phyloP scores from a whole-genome alignment of 2,888 invertebrate species.

The Dione juno region DNA sequence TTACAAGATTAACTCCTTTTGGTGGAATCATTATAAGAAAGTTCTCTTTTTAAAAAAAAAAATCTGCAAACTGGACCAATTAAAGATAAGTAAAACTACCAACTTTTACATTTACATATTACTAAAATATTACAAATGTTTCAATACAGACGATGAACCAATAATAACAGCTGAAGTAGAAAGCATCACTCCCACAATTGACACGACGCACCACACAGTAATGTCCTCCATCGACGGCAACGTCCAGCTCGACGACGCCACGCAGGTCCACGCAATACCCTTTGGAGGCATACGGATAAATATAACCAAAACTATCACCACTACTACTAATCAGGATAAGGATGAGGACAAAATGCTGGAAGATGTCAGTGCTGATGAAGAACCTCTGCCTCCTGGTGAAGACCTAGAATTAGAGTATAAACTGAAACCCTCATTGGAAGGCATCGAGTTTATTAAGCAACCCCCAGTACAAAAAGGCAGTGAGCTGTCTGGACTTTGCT shows the following conservation, averaged over 20 bases:
- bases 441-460: conserved; percentile 86
- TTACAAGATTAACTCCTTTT: no score
- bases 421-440: conserved; percentile 86
- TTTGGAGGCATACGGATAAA: conserved; percentile 90
- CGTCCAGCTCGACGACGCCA: conserved; percentile 84
- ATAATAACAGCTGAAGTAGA: conserved; percentile 80
- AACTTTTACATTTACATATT: background rate
- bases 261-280: conserved; percentile 65
- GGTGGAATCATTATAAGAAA: no score
- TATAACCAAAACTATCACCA: conserved; percentile 87
- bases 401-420: conserved; percentile 79
- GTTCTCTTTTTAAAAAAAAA: no score
- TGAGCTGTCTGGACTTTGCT: conserved; percentile 93
- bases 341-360: conserved; percentile 60
- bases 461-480: conserved; percentile 89
- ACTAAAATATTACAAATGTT: background rate
- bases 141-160: conserved; percentile 74
- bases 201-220: conserved; percentile 82
- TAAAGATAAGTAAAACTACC: no score
- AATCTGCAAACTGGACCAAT: no score
- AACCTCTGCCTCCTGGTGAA: conserved; percentile 85
- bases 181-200: conserved; percentile 58
- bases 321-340: conserved; percentile 50
- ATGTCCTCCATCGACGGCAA: conserved; percentile 91
- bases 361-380: conserved; percentile 70